These are phyloP conservation scores for Acinonyx jubatus DNA, from an alignment of 2,113 vertebrate genomes.

Conservation along the genomic window DNA sequence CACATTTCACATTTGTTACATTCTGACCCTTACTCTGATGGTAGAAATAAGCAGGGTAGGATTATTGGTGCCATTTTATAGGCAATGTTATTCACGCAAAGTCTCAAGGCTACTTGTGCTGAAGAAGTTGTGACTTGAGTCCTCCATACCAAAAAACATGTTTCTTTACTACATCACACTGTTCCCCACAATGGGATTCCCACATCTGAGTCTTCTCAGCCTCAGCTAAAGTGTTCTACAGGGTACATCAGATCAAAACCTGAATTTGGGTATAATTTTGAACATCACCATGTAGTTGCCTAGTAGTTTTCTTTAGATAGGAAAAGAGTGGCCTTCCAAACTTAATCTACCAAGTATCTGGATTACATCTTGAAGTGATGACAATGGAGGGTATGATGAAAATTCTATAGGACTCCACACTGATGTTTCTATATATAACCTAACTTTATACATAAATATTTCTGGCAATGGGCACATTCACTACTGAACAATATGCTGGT, in stretches of 20 bases:
- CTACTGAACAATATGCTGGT: background rate
- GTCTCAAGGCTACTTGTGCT: background rate
- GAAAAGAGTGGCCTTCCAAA: background rate
- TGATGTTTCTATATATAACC: background rate
- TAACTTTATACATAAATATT: background rate
- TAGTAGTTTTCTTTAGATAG: background rate
- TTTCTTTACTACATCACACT: background rate
- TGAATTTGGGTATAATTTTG: background rate
- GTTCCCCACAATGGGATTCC: background rate
- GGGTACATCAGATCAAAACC: background rate
- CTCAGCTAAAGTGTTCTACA: background rate
- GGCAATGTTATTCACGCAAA: background rate
- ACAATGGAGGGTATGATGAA: background rate
- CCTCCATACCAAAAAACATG: background rate
- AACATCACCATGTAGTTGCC: background rate
- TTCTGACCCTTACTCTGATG: background rate
- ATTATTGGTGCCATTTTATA: background rate
- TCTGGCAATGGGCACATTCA: background rate
- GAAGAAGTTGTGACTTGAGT: background rate
- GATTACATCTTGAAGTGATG: background rate
- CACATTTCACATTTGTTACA: background rate
- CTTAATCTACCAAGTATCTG: background rate
- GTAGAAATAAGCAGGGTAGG: background rate
- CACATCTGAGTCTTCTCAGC: background rate
- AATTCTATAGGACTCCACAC: background rate